Evolutionary conservation across 2,113 vertebrate species (phyloP).

Genomic region (Passerina amoena): DNA sequence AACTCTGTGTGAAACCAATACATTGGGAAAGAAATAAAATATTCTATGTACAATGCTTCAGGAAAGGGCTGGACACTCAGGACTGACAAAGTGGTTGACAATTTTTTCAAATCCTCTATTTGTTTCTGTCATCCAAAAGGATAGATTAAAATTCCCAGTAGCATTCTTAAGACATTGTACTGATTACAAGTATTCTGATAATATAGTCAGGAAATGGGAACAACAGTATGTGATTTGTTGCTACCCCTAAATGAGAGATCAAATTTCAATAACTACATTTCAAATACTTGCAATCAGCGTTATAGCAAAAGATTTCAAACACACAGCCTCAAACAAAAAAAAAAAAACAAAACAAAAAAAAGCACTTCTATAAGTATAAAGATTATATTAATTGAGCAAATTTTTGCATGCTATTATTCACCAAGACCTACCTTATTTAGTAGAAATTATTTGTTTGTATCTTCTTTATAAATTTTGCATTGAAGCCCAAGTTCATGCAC

Average conservation of each 20-base stretch:
- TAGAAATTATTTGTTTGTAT: neutral
- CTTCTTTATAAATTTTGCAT: conserved; percentile 31
- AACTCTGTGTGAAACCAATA: neutral
- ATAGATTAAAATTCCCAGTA: neutral
- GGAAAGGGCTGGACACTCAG: neutral
- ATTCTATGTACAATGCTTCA: neutral
- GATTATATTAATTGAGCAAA: neutral
- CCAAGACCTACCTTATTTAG: neutral
- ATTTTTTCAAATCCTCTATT: neutral
- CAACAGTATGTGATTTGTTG: neutral
- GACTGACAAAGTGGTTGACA: neutral
- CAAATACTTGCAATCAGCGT: neutral
- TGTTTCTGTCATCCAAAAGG: neutral
- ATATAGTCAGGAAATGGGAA: neutral
- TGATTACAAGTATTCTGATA: neutral
- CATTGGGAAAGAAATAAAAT: neutral
- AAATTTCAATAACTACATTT: neutral
- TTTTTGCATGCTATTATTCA: neutral
- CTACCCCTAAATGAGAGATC: neutral
- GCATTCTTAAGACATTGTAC: neutral
- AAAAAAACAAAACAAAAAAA: neutral
- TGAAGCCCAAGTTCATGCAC: conserved; percentile 17
- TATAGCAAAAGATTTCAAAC: neutral
- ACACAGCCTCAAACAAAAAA: neutral
- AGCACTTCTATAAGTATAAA: neutral